phyloP scores from a whole-genome alignment of 1,140 invertebrate species.

The Trichomalopsis sarcophagae region DNA sequence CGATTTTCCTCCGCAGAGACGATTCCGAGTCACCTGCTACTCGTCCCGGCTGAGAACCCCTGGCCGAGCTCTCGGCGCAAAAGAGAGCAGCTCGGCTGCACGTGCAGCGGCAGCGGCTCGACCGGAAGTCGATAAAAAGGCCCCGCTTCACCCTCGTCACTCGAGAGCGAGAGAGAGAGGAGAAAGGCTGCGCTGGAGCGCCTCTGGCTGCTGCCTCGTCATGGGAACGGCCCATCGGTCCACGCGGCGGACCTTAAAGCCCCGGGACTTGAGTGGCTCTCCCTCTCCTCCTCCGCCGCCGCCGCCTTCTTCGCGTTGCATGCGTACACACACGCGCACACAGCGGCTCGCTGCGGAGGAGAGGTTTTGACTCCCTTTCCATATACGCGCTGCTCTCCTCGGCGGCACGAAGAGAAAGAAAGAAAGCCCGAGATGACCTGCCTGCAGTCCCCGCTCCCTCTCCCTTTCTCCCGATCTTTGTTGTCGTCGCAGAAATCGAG shows the following conservation, averaged over 20 bases:
- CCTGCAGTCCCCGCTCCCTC: neutral
- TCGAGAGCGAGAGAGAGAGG: conserved; percentile 55
- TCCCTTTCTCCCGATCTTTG: neutral
- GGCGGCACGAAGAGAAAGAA: neutral
- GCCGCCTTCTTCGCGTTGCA: neutral
- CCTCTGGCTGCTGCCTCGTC: conserved; percentile 57
- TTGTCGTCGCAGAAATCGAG: neutral
- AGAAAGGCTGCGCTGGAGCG: neutral
- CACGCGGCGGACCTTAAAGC: conserved; percentile 41
- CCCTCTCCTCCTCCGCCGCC: neutral
- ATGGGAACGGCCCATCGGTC: conserved; percentile 64
- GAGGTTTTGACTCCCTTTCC: conserved; percentile 49
- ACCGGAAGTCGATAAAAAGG: conserved; percentile 76
- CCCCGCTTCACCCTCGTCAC: conserved; percentile 73
- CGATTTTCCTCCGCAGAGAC: too few relatives aligned
- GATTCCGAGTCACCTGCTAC: conserved; percentile 28
- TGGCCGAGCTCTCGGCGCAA: conserved; percentile 58
- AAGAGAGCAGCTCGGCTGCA: conserved; percentile 69
- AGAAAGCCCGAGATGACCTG: neutral
- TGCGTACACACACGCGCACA: neutral
- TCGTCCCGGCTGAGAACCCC: conserved; percentile 66
- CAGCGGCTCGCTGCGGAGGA: neutral
- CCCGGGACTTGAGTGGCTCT: conserved; percentile 49
- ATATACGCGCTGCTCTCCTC: too few relatives aligned
- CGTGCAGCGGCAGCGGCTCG: conserved; percentile 66